Evolutionary conservation across 1,140 invertebrate species (phyloP).

Genomic region (Calosoma granatense): DNA sequence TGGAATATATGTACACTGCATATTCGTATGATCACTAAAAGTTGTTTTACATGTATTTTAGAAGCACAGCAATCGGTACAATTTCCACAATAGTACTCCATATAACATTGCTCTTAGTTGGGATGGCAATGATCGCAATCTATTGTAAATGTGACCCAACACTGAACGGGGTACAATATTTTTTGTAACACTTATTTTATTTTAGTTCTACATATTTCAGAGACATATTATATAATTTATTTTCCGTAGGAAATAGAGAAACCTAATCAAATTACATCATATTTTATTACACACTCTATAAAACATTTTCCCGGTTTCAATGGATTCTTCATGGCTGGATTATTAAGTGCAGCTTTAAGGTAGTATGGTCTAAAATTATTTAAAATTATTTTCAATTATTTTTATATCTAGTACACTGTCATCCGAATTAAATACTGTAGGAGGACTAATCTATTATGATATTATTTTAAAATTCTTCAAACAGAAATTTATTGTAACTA

Average conservation of each 20-base stretch:
- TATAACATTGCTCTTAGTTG: conserved; percentile 28
- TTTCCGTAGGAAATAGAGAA: neutral
- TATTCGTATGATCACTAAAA: neutral
- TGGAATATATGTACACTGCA: neutral
- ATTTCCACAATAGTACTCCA: neutral
- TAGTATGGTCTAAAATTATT: neutral
- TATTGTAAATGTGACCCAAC: conserved; percentile 53
- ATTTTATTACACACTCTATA: conserved; percentile 48
- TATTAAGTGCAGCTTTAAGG: conserved; percentile 44
- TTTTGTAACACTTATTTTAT: too few species aligned
- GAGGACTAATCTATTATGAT: conserved; percentile 44
- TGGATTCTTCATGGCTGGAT: conserved; percentile 56
- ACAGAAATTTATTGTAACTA: conserved; percentile 21
- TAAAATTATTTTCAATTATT: neutral
- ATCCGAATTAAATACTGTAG: conserved; percentile 39
- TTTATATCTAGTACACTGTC: conserved; percentile 35
- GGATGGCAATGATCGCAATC: conserved; percentile 46
- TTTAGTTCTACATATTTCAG: neutral
- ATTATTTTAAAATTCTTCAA: conserved; percentile 33
- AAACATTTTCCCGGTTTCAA: conserved; percentile 43
- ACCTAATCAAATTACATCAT: conserved; percentile 30
- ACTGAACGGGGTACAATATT: conserved; percentile 27
- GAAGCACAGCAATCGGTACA: neutral
- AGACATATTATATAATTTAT: neutral
- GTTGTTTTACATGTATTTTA: neutral